Percentiles rank a stretch among this genome's conserved stretches.
These are phyloP conservation scores for Orthonychiurus folsomi DNA, from an alignment of 2,888 invertebrate species.

Conservation along the genomic window DNA sequence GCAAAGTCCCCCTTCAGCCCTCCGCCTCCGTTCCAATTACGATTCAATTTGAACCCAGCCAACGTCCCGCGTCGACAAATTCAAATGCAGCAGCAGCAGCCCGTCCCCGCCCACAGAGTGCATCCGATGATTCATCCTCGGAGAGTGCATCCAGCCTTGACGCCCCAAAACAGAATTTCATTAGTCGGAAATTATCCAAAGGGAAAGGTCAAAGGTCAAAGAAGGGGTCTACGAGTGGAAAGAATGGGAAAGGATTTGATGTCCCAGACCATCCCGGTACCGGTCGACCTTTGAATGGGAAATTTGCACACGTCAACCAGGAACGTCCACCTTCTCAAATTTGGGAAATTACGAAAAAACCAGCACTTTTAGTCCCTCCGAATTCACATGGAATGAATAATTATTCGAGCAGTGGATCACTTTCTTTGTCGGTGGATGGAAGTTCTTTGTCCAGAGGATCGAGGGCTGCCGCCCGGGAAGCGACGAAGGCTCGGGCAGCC, in stretches of 20 bases:
- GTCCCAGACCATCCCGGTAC: neutral
- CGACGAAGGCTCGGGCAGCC: slow-evolving; percentile 38
- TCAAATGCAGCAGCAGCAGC: neutral
- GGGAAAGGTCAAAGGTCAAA: neutral
- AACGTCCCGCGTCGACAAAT: neutral
- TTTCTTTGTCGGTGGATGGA: slow-evolving; percentile 25
- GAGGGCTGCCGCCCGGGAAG: slow-evolving; percentile 32
- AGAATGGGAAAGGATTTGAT: neutral
- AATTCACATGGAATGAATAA: slow-evolving; percentile 17
- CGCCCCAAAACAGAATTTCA: neutral
- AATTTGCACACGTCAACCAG: slow-evolving; percentile 13
- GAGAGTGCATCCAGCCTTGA: slow-evolving; percentile 18
- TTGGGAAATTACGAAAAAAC: slow-evolving; percentile 40
- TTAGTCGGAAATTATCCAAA: neutral
- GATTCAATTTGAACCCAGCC: slow-evolving; percentile 16
- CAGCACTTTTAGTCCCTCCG: slow-evolving; percentile 15
- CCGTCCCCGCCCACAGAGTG: neutral
- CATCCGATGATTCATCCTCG: neutral
- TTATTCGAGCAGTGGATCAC: slow-evolving; percentile 37
- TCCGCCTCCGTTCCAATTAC: slow-evolving; percentile 12
- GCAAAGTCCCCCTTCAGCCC: neutral
- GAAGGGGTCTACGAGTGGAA: neutral
- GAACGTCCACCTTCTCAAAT: slow-evolving; percentile 19
- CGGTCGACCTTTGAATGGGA: neutral
- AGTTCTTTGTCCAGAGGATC: slow-evolving; percentile 24